These are phyloP conservation scores for Ochropleura leucogaster DNA, from an alignment of 2,888 invertebrate genomes.

Conservation along the genomic window DNA sequence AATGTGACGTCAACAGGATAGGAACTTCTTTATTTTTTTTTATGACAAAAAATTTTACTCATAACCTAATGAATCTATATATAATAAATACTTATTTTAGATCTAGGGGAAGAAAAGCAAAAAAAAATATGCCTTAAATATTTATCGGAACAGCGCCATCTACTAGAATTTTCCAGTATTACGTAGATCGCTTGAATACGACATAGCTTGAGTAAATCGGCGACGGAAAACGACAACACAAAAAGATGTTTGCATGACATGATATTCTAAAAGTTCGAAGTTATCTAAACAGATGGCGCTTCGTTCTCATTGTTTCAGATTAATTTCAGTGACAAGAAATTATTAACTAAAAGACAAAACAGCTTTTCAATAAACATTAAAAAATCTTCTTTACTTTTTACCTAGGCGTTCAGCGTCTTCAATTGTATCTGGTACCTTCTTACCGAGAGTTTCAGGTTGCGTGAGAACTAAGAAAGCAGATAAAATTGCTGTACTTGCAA, in stretches of 20 bases:
- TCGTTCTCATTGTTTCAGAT: neutral
- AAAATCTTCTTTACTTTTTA: constrained; percentile 47
- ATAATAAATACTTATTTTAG: neutral
- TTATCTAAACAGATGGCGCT: constrained; percentile 56
- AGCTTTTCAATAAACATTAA: neutral
- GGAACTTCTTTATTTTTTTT: constrained; percentile 4
- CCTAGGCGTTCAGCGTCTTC: constrained; percentile 86
- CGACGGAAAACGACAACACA: neutral
- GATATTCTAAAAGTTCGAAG: constrained; percentile 9
- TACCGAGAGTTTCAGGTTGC: constrained; percentile 84
- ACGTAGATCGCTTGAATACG: neutral
- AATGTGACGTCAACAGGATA: constrained; percentile 18
- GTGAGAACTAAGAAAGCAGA: constrained; percentile 82
- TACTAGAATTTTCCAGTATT: constrained; percentile 31
- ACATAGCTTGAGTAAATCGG: constrained; percentile 5
- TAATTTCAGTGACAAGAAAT: neutral
- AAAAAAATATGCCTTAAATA: neutral
- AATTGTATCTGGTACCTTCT: constrained; percentile 85
- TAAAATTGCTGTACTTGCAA: constrained; percentile 81
- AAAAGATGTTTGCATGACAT: neutral
- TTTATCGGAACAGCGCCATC: constrained; percentile 52
- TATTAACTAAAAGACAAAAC: neutral
- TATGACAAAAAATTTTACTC: neutral
- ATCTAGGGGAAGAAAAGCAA: neutral
- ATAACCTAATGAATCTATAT: neutral